Evolutionary conservation across 2,797 vertebrate genomes (phyloP), one percentile per base, ranked within the genome.

Genomic region (Halcyon badia): DNA sequence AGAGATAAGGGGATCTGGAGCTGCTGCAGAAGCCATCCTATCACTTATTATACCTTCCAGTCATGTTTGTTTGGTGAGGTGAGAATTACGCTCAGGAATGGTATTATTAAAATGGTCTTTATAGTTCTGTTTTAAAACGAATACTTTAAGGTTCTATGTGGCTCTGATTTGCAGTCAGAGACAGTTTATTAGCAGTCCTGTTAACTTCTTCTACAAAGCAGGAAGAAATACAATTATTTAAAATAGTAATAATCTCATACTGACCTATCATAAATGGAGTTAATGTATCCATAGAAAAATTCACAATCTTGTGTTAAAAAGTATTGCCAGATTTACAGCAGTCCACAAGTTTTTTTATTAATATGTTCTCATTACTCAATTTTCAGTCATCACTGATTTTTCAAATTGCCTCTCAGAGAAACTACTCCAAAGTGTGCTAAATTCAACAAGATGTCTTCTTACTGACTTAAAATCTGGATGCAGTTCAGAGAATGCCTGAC

Each of bases 1-100:
- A 44, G 35, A 35, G 24, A 28, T 20, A 10, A 0, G 10, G 54
- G 6, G 58, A 5, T 4, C 4, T 54, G 35, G 11, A 56, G 52
- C 41, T 82, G n/a, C 70, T 70, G 41, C 6, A 13, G n/a, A 31
- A 71, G 28, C 17, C 31, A 9, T 39, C 8, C 21, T 72, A 13
- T 57, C n/a, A 10, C 35, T 54, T 66, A 0, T 14, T 14, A 14
- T 1, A 4, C 22, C 14, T 83, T 87, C n/a, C 39, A 73, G 33
- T 46, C 58, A 9, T 6, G 11, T 48, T 73, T 71, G 21, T 22
- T 30, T 81, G 56, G 33, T 64, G 51, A 60, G 31, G 13, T 0
- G 2, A 72, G 54, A 20, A 20, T 49, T 14, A 1, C 60, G 42
- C 24, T 73, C 49, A 52, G 39, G 61, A 42, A 17, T 37, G 19